Evolutionary conservation across 2,113 vertebrate species (phyloP).

Genomic region (Naja naja): DNA sequence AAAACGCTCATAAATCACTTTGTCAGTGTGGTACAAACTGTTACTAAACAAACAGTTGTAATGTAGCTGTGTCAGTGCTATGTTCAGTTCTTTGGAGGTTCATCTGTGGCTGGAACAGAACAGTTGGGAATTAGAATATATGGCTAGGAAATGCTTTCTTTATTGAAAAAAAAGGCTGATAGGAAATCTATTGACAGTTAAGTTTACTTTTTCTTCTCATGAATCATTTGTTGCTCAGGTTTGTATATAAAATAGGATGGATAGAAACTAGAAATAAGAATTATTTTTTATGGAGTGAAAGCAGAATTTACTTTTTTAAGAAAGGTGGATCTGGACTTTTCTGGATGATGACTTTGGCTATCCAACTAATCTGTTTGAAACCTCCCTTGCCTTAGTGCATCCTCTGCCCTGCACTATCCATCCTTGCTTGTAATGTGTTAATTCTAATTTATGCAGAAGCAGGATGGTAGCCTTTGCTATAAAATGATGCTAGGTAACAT

Average conservation of each 20-base stretch:
- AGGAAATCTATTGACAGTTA: neutral
- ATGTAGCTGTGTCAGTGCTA: neutral
- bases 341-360: neutral
- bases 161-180: neutral
- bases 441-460: conserved; percentile 6
- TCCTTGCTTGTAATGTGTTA: conserved; percentile 5
- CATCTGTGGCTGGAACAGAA: neutral
- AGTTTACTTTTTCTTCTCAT: neutral
- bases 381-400: neutral
- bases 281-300: neutral
- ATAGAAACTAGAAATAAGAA: neutral
- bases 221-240: neutral
- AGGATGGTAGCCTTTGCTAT: neutral
- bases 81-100: neutral
- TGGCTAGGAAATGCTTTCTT: neutral
- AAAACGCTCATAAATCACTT: neutral
- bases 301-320: neutral
- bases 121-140: neutral
- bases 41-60: neutral
- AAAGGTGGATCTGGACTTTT: neutral
- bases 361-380: neutral
- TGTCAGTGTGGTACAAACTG: neutral
- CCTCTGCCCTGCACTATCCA: neutral
- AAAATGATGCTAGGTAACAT: neutral
- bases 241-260: neutral